Base-by-base conservation (phyloP, 2,113 vertebrate species). In the Atractosteus spatula region DNA sequence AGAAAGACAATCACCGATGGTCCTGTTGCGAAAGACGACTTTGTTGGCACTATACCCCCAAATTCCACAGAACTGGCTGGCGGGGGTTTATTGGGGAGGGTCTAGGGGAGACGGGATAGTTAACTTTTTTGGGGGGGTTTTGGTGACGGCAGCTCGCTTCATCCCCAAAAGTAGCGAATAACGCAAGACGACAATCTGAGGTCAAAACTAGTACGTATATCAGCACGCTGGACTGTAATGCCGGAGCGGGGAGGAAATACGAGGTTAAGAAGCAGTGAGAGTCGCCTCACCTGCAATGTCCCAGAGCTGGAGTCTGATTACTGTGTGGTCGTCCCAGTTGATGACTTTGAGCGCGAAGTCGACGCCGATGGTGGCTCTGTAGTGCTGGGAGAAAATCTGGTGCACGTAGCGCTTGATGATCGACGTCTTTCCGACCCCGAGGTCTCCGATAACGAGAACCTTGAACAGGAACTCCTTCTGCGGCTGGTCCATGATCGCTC, bases 321-420 rank as follows among this genome's bases (percentile, higher is more conserved):
- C 82, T 0, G 92, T 89, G 66, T 64, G 77, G 0, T 86, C 83
- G 51, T 92, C 89, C 92, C 89, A 92, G 62, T 81, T 77, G 8
- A 93, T 78, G 63, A 92, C 82, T 73, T 91, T 92, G 55, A 93
- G 84, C 47, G 90, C 88, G 73, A 93, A 93, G 82, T 93, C 92
- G 57, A 93, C 91, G 0, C 92, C 92, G 72, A 93, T 90, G 44
- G 92, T 93, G 63, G 92, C 90, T 2, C 90, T 79, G 83, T 93
- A 92, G n/a, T 91, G 91, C 67, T 92, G 91, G 43, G 92, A 92
- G 84, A 92, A 93, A 6, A 92, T 80, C 81, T 89, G 88, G 73
- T 93, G 88, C 41, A 93, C 90, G 76, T 92, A 93, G 11, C 92
- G 90, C 76, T 90, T 90, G 2, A 93, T 93, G 73, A 93, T 85